Conservation (phyloP, 2,113 vertebrate genomes). For the Lathamus discolor region DNA sequence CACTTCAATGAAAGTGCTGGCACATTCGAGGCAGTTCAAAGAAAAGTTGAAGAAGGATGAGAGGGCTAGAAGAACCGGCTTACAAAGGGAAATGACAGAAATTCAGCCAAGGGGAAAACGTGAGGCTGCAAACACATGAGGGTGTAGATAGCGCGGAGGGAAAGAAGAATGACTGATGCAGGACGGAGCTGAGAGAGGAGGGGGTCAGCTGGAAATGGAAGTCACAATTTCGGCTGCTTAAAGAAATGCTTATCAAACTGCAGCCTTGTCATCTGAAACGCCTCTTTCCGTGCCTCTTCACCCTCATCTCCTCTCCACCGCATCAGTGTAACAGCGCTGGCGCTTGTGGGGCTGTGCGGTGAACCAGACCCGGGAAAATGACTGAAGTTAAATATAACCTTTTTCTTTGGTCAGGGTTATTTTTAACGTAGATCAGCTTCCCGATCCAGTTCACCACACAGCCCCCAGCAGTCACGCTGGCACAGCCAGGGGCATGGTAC, state of each 20-base stretch:
- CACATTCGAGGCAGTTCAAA: constrained; percentile 67
- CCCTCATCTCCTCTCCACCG: constrained; percentile 1
- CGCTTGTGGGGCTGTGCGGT: constrained; percentile 32
- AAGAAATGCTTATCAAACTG: constrained; percentile 13
- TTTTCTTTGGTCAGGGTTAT: constrained; percentile 48
- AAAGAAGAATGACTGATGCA: constrained; percentile 11
- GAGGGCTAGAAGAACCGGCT: constrained; percentile 51
- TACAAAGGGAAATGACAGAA: constrained; percentile 67
- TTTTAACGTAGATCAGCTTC: constrained; percentile 46
- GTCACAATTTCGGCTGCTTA: not conserved
- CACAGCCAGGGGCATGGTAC: not conserved
- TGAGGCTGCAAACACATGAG: constrained; percentile 63
- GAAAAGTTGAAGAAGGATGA: constrained; percentile 66
- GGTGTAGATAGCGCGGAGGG: not conserved
- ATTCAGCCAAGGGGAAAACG: constrained; percentile 65
- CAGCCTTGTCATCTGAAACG: not conserved
- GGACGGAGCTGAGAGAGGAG: not conserved
- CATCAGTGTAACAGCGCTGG: not conserved
- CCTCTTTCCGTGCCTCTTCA: not conserved
- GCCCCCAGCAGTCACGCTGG: not conserved
- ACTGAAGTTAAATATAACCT: constrained; percentile 61
- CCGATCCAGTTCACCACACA: constrained; percentile 1
- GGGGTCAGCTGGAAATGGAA: constrained; percentile 50
- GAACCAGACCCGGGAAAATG: constrained; percentile 42
- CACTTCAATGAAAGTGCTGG: constrained; percentile 64